phyloP scores from a whole-genome alignment of 2,888 invertebrate genomes.

The Dioctria linearis region DNA sequence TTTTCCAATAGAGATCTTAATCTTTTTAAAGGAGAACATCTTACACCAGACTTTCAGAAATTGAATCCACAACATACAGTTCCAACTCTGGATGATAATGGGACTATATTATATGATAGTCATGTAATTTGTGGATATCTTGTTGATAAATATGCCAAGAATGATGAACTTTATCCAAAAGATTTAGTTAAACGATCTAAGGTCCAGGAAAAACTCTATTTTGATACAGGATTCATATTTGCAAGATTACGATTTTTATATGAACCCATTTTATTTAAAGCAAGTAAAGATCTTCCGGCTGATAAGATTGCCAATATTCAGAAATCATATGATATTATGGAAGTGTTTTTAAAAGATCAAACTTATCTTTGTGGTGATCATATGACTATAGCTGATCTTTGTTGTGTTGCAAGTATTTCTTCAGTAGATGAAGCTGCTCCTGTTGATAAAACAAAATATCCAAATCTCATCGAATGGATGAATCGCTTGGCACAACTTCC shows the following conservation, averaged over 20 bases:
- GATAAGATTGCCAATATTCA: slow-evolving; percentile 63
- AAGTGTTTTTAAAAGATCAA: slow-evolving; percentile 63
- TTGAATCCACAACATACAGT: slow-evolving; percentile 75
- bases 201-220: slow-evolving; percentile 69
- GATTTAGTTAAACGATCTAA: slow-evolving; percentile 72
- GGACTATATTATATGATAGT: slow-evolving; percentile 68
- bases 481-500: slow-evolving; percentile 63
- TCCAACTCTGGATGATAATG: slow-evolving; percentile 68
- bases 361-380: slow-evolving; percentile 63
- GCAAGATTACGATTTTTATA: slow-evolving; percentile 61
- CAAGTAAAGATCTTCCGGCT: slow-evolving; percentile 28
- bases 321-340: slow-evolving; percentile 65
- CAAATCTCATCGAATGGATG: slow-evolving; percentile 64
- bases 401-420: slow-evolving; percentile 63
- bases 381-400: slow-evolving; percentile 66
- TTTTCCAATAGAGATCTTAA: slow-evolving; percentile 64
- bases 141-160: slow-evolving; percentile 73
- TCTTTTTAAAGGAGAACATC: slow-evolving; percentile 65
- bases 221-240: slow-evolving; percentile 67
- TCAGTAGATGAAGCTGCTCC: slow-evolving; percentile 63
- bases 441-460: slow-evolving; percentile 62
- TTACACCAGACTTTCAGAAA: slow-evolving; percentile 67
- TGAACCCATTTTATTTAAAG: slow-evolving; percentile 36
- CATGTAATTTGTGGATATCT: slow-evolving; percentile 74
- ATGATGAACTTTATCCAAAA: slow-evolving; percentile 74